These are phyloP conservation scores for Lepus timidus DNA, from an alignment of 2,113 vertebrate genomes.

Conservation along the genomic window DNA sequence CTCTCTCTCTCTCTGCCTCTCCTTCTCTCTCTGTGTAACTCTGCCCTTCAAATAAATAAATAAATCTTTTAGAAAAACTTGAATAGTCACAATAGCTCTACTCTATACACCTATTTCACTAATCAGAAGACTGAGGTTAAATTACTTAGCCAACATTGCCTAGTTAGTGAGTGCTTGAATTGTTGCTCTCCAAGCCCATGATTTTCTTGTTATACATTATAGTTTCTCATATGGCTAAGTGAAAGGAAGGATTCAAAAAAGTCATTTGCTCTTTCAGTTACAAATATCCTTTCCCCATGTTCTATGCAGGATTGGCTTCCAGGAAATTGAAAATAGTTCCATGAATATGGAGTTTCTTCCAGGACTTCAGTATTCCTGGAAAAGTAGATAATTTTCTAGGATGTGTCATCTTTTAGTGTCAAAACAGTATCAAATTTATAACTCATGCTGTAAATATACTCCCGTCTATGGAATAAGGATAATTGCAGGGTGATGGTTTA, in stretches of 20 bases:
- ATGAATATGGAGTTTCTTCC: neutral
- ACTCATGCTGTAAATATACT: neutral
- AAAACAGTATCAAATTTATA: neutral
- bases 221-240: neutral
- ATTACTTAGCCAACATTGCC: neutral
- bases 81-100: neutral
- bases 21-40: too few species aligned
- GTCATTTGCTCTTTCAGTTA: neutral
- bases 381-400: constrained; percentile 13
- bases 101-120: too few species aligned
- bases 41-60: too few species aligned
- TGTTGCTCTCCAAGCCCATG: neutral
- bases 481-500: neutral
- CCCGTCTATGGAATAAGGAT: neutral
- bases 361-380: neutral
- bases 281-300: neutral
- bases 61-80: too few species aligned
- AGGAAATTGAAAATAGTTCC: constrained; percentile 15
- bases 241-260: constrained; percentile 10
- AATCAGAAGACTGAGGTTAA: neutral
- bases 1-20: too few species aligned
- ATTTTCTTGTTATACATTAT: neutral
- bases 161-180: constrained; percentile 21
- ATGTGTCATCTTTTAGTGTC: neutral
- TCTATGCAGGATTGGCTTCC: neutral